Base-by-base conservation (phyloP, 2,113 vertebrate genomes). In the Nothobranchius kuhntae region DNA sequence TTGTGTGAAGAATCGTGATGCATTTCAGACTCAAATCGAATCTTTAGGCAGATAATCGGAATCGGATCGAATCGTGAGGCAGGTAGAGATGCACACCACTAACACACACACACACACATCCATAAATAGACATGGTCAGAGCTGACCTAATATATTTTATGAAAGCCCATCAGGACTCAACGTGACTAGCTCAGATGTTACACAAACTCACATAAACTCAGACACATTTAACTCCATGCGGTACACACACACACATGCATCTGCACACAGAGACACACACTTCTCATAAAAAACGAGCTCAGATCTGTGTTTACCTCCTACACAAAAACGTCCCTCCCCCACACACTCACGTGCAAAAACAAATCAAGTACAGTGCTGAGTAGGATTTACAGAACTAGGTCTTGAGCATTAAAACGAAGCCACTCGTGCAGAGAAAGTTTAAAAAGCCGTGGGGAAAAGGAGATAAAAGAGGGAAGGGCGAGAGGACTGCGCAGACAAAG, bases 401-500 rank as follows among this genome's bases (percentile, higher is more conserved):
- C 76, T 81, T 78, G 80, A 68, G 73, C 65, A 79, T 86, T 24
- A 86, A 91, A 87, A 86, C 80, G 89, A 89, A 90, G 65, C 65
- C 61, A 76, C 26, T 91, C 81, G 87, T 63, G 85, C 86, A 76
- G 86, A 89, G 78, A 75, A 90, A 89, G 89, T 89, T 77, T 60
- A 54, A 24, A 65, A 69, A 56, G 78, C 73, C 54, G 68, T 26
- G 13, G 53, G 73, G 56, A 53, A 80, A 65, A 57, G 60, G 56
- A 64, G 52, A 46, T 11, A 38, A 55, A 55, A 57, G 54, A 63
- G 65, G 72, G 46, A 68, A 71, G 65, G 73, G 68, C 9, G 65
- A 80, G 14, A 75, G 71, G 58, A 47, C 60, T 3, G 65, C 6
- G 60, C 50, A 67, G 1, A 36, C 30, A 70, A 7, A 59, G 54